Percentiles rank a stretch among this genome's conserved stretches.
These are phyloP conservation scores for Coelopa pilipes DNA, from an alignment of 2,888 invertebrate species.

Conservation along the genomic window DNA sequence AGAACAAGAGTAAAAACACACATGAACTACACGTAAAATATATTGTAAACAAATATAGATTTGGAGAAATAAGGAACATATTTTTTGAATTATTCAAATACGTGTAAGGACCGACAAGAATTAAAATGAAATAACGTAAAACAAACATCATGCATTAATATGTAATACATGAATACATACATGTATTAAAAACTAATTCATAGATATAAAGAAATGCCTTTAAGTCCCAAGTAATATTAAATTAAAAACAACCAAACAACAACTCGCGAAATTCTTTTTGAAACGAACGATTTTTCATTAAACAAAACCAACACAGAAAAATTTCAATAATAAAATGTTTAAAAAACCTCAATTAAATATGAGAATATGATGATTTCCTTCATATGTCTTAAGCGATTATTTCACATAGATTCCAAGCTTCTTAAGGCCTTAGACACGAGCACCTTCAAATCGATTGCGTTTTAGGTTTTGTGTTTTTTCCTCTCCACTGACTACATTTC, in stretches of 20 bases:
- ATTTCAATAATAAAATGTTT: neutral
- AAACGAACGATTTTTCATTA: neutral
- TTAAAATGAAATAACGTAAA: neutral
- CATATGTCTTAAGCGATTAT: no score
- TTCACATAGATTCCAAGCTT: no score
- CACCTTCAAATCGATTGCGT: neutral
- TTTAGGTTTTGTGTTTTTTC: neutral
- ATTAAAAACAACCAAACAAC: slow-evolving; percentile 2
- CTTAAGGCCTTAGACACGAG: neutral
- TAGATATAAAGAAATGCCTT: slow-evolving; percentile 20
- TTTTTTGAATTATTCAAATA: slow-evolving; percentile 26
- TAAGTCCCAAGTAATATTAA: neutral
- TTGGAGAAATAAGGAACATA: slow-evolving; percentile 5
- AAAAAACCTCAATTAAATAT: no score
- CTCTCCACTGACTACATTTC: neutral
- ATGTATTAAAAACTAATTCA: slow-evolving; percentile 19
- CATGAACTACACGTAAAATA: no score
- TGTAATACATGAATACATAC: neutral
- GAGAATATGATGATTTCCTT: no score
- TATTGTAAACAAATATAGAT: slow-evolving; percentile 1
- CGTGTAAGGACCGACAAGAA: neutral
- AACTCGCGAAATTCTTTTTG: neutral
- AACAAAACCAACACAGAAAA: neutral
- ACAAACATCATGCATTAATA: neutral
- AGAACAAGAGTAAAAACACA: no score